Evolutionary conservation across 1,140 invertebrate species (phyloP).

Genomic region (Psilanteris sp.): DNA sequence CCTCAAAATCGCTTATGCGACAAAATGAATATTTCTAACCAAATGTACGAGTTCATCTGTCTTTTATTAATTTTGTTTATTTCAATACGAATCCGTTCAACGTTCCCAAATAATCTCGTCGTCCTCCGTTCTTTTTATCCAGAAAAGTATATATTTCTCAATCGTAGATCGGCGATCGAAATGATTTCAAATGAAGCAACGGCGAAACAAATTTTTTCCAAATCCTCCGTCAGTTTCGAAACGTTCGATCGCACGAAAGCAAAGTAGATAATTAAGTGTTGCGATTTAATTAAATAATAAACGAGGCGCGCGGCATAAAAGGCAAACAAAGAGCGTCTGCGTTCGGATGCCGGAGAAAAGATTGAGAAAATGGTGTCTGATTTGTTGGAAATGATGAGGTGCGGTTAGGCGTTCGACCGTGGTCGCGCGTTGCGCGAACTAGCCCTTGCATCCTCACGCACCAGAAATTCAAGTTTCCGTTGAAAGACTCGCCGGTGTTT

Average conservation of each 20-base stretch:
- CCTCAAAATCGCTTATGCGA: too few species aligned
- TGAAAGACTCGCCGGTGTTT: slow-evolving; percentile 53
- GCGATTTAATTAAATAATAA: slow-evolving; percentile 31
- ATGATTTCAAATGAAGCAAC: too few species aligned
- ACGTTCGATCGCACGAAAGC: neutral
- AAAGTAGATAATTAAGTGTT: slow-evolving; percentile 7
- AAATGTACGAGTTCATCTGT: too few species aligned
- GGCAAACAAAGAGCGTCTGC: slow-evolving; percentile 12
- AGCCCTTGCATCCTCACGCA: slow-evolving; percentile 60
- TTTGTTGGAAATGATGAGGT: slow-evolving; percentile 51
- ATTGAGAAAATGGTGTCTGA: slow-evolving; percentile 41
- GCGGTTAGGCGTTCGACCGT: slow-evolving; percentile 49
- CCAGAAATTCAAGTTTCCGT: slow-evolving; percentile 66
- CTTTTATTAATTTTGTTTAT: too few species aligned
- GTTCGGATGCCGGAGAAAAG: slow-evolving; percentile 20
- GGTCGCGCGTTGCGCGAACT: slow-evolving; percentile 49
- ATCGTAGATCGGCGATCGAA: too few species aligned
- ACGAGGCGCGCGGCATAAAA: slow-evolving; percentile 6
- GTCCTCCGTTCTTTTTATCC: too few species aligned
- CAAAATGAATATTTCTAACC: too few species aligned
- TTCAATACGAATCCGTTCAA: too few species aligned
- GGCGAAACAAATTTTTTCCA: too few species aligned
- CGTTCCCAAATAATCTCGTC: too few species aligned
- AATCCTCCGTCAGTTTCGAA: too few species aligned
- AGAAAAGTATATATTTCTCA: too few species aligned